Percentiles rank a stretch among this genome's conserved stretches.
Evolutionary conservation across 2,888 invertebrate genomes (phyloP).

Genomic region (Sphaerophoria rueppellii): DNA sequence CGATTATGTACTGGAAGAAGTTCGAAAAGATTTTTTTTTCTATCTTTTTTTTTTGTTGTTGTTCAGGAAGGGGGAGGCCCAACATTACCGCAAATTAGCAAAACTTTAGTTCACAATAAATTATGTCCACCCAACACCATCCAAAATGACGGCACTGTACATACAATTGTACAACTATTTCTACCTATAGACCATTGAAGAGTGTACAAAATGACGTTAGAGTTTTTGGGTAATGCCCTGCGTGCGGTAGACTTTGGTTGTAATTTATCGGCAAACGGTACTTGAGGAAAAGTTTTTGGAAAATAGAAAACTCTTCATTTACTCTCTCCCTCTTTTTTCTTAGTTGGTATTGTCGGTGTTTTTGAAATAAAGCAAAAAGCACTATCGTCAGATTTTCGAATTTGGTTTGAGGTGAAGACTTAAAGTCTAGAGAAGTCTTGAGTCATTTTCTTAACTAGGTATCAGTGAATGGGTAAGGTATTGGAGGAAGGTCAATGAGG

Average conservation of each 20-base stretch:
- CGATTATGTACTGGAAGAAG: background rate
- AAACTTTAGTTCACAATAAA: conserved; percentile 79
- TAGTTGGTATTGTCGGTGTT: background rate
- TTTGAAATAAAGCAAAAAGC: conserved; percentile 14
- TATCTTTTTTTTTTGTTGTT: too few relatives aligned
- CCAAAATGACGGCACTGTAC: conserved; percentile 48
- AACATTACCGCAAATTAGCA: conserved; percentile 82
- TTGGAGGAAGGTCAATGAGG: background rate
- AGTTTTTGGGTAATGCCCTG: conserved; percentile 66
- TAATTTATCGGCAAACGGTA: conserved; percentile 71
- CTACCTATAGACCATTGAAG: background rate
- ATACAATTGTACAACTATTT: conserved; percentile 13
- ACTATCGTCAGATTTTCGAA: conserved; percentile 11
- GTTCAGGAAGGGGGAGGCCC: conserved; percentile 57
- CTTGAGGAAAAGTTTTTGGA: conserved; percentile 66
- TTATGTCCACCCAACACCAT: conserved; percentile 70
- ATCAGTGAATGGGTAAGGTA: background rate
- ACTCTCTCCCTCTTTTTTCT: background rate
- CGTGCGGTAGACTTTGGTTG: conserved; percentile 69
- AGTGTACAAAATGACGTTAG: conserved; percentile 32
- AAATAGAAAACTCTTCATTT: background rate
- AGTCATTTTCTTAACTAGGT: background rate
- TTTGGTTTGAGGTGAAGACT: background rate
- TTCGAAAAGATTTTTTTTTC: conserved; percentile 12
- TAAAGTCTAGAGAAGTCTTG: conserved; percentile 17